phyloP scores from a whole-genome alignment of 2,113 vertebrate genomes.

The Grammomys dolichurus region DNA sequence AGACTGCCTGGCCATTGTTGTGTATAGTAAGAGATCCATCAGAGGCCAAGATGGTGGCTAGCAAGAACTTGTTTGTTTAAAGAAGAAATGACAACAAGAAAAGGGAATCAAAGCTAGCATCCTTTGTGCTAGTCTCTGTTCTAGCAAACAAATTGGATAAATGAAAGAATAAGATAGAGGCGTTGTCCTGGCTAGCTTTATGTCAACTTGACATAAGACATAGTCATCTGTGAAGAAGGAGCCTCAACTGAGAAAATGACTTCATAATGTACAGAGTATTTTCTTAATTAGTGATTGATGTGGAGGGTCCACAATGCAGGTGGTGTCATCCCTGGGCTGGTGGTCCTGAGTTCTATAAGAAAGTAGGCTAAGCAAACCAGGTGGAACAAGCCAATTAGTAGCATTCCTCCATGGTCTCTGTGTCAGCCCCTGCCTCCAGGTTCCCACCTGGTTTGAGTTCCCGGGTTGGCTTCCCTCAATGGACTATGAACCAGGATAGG shows the following conservation, averaged over 20 bases:
- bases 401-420: neutral
- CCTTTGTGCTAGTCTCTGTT: neutral
- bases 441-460: neutral
- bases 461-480: neutral
- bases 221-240: neutral
- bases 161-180: neutral
- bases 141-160: neutral
- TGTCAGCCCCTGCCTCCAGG: neutral
- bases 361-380: neutral
- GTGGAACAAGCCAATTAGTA: neutral
- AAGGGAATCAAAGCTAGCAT: neutral
- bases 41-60: neutral
- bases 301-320: neutral
- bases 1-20: neutral
- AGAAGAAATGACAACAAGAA: neutral
- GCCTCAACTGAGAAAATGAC: neutral
- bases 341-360: neutral
- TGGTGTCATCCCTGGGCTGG: neutral
- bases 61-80: neutral
- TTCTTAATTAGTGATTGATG: neutral
- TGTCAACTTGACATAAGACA: neutral
- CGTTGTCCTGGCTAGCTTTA: neutral
- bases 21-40: neutral
- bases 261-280: neutral
- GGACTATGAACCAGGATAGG: neutral